Evolutionary conservation across 1,140 invertebrate species (phyloP).

Genomic region (Drosophila serrata): DNA sequence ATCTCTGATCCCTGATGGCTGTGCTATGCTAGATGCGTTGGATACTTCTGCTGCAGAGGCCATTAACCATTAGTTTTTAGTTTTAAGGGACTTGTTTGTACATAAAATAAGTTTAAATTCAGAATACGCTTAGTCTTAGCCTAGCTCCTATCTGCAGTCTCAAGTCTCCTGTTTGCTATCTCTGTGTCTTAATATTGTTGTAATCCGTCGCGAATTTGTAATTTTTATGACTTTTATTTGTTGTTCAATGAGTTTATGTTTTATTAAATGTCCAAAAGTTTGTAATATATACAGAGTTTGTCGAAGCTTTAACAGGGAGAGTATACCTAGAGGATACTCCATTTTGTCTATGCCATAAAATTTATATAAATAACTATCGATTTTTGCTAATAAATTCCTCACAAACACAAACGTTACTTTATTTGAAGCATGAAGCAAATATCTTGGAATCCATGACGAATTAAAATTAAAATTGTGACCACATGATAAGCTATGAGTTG

Average conservation of each 20-base stretch:
- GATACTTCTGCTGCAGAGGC: conserved; percentile 47
- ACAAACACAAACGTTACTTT: no score
- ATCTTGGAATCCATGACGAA: neutral
- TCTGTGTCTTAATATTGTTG: neutral
- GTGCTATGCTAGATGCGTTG: neutral
- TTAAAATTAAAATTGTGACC: neutral
- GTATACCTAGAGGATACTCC: conserved; percentile 7
- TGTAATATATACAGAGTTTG: conserved; percentile 6
- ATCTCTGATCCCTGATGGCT: neutral
- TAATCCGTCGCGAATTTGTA: conserved; percentile 7
- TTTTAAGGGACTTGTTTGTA: conserved; percentile 37
- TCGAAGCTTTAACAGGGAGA: conserved; percentile 16
- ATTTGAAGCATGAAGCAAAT: no score
- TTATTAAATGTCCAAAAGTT: conserved; percentile 1
- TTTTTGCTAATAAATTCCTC: conserved; percentile 39
- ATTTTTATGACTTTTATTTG: neutral
- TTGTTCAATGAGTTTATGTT: neutral
- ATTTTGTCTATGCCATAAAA: conserved; percentile 3
- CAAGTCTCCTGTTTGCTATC: neutral
- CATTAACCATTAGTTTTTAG: conserved; percentile 36
- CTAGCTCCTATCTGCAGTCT: neutral
- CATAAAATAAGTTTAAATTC: conserved; percentile 25
- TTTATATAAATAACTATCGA: neutral
- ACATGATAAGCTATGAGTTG: conserved; percentile 5
- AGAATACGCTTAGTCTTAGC: conserved; percentile 32